Conservation (phyloP, 2,797 vertebrate genomes). For the Halcyon chelicuti region DNA sequence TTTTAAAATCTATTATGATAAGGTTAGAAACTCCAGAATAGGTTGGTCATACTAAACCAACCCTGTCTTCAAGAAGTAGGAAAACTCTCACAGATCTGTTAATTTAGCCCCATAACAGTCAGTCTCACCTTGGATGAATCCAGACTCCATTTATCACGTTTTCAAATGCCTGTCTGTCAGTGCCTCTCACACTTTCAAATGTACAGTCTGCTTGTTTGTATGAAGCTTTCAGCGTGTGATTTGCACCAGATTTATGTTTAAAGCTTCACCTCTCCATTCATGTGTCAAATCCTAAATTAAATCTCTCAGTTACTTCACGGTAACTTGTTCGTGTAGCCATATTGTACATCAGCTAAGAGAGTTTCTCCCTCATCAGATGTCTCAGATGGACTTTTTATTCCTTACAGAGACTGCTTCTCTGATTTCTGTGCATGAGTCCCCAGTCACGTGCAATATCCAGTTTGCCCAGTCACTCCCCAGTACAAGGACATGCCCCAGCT, state of each 20-base stretch:
- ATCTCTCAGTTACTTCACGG: background rate
- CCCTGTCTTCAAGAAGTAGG: background rate
- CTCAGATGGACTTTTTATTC: slow-evolving; percentile 3
- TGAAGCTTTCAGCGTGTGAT: slow-evolving; percentile 57
- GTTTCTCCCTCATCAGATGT: background rate
- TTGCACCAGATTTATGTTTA: slow-evolving; percentile 70
- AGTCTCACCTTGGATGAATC: slow-evolving; percentile 54
- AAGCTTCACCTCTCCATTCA: slow-evolving; percentile 59
- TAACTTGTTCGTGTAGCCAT: background rate
- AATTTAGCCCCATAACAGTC: slow-evolving; percentile 7
- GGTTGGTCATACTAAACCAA: background rate
- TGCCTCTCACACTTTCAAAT: slow-evolving; percentile 69
- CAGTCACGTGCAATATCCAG: background rate
- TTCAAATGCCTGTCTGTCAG: slow-evolving; percentile 70
- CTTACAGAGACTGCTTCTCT: background rate
- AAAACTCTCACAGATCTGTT: background rate
- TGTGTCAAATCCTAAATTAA: slow-evolving; percentile 55
- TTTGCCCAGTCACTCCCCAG: background rate
- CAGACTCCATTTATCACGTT: slow-evolving; percentile 58
- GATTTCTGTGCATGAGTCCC: background rate
- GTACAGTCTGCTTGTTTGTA: slow-evolving; percentile 73
- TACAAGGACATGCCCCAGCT: background rate
- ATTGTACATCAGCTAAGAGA: background rate
- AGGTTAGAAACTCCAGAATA: background rate
- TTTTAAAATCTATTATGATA: background rate